Conservation (phyloP, 2,888 invertebrate species). For the Lampropteryx suffumata region DNA sequence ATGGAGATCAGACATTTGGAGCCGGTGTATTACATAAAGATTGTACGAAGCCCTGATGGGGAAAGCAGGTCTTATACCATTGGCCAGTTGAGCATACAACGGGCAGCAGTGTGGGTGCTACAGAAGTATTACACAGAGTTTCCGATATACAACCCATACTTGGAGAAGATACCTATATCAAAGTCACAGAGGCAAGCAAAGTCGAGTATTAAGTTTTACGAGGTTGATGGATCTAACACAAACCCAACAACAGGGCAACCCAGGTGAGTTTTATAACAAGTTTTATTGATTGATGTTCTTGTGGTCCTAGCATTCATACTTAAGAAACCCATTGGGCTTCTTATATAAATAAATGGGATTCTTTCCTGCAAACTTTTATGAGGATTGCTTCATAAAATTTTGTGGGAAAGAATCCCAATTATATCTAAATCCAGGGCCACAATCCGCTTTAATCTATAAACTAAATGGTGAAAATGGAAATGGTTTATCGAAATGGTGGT, state of each 20-base stretch:
- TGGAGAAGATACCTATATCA: conserved; percentile 94
- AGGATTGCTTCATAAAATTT: too few relatives aligned
- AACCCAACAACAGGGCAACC: conserved; percentile 88
- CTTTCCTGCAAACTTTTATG: too few relatives aligned
- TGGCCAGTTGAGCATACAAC: conserved; percentile 95
- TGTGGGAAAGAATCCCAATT: too few relatives aligned
- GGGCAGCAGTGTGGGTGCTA: conserved; percentile 96
- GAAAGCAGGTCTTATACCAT: conserved; percentile 94
- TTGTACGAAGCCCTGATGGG: conserved; percentile 98
- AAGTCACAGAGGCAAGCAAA: conserved; percentile 91
- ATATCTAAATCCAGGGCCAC: too few relatives aligned
- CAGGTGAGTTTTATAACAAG: conserved; percentile 50
- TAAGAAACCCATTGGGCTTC: too few relatives aligned
- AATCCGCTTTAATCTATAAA: too few relatives aligned
- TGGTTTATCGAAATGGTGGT: too few relatives aligned
- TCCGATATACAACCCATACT: conserved; percentile 97
- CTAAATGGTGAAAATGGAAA: too few relatives aligned
- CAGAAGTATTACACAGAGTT: conserved; percentile 98
- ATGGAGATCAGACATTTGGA: conserved; percentile 96
- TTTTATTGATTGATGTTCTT: too few relatives aligned
- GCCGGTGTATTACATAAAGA: conserved; percentile 93
- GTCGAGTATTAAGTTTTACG: conserved; percentile 97
- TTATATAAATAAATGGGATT: too few relatives aligned
- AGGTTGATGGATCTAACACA: conserved; percentile 93
- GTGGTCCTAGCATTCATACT: too few relatives aligned